Base-by-base conservation (phyloP, 1,140 invertebrate genomes). In the Laupala kohalensis region DNA sequence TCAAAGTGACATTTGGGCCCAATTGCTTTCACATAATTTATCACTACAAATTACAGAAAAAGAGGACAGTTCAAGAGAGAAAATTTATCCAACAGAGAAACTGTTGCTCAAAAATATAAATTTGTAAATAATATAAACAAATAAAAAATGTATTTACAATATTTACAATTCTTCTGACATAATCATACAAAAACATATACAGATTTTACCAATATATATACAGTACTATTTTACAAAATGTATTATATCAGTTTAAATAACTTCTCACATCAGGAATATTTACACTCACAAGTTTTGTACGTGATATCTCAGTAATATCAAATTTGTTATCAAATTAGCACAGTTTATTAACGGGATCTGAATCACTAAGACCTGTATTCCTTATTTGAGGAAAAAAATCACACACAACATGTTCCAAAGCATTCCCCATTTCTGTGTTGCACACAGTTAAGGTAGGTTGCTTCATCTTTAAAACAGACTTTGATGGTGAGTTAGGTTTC, bases 361-460 rank as follows among this genome's bases (percentile, higher is more conserved):
- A 26, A 12, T 66, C 65, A 66, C 25, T 15, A 66, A 26, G 25
- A 66, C 25, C n/a, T 24, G 65, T 66, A 25, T 66, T 66, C 25
- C 65, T 66, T 24, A 25, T 29, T 27, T 68, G 27, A 29, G 67
- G 67, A 68, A 68, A 68, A 12, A 68, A 23, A 29, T 68, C 67
- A 37, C 67, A 27, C 24, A 68, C 67, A 68, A 68, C 67, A 6
- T 68, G 27, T 23, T 68, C 67, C 13, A 68, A 29, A 28, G 67
- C 12, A 19, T 28, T 19, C n/a, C 28, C 67, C 28, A 28, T 26
- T 28, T 23, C n/a, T 27, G 25, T 67, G 9, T 67, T 67, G 12
- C 26, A 67, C 12, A n/a, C 28, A 15, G 67, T 28, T 4, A 68
- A 27, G 6, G 67, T 68, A 23, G 67, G 19, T 24, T 68, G 67